These are phyloP conservation scores for Periophthalmodon schlosseri DNA, from an alignment of 2,113 vertebrate genomes.

Conservation along the genomic window DNA sequence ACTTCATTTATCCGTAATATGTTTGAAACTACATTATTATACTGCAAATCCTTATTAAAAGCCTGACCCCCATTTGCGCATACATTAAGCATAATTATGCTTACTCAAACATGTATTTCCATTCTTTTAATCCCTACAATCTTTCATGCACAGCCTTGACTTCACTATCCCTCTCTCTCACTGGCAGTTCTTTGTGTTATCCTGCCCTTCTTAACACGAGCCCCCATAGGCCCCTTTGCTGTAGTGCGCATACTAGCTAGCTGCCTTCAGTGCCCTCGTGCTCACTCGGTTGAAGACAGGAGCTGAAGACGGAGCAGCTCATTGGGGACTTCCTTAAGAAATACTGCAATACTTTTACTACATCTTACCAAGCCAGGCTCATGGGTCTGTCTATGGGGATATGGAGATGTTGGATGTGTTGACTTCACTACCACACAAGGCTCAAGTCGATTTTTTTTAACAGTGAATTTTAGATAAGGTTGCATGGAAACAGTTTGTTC, in stretches of 20 bases:
- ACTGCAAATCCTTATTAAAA: background rate
- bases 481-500: background rate
- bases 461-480: background rate
- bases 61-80: background rate
- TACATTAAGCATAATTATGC: slow-evolving; percentile 2
- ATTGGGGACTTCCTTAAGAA: slow-evolving; percentile 22
- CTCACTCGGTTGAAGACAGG: slow-evolving; percentile 14
- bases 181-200: slow-evolving; percentile 6
- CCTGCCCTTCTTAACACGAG: slow-evolving; percentile 2
- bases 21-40: background rate
- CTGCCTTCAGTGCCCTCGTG: slow-evolving; percentile 29
- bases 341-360: slow-evolving; percentile 12
- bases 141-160: background rate
- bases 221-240: slow-evolving; percentile 25
- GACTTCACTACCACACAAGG: background rate
- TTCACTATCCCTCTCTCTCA: background rate
- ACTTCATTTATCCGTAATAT: background rate
- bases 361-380: slow-evolving; percentile 22
- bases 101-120: background rate
- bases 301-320: slow-evolving; percentile 30
- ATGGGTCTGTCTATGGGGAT: slow-evolving; percentile 18
- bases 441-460: background rate
- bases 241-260: slow-evolving; percentile 1
- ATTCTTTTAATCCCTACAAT: slow-evolving; percentile 1
- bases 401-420: slow-evolving; percentile 8